phyloP scores from a whole-genome alignment of 2,797 vertebrate genomes.

The Nannoperca australis region DNA sequence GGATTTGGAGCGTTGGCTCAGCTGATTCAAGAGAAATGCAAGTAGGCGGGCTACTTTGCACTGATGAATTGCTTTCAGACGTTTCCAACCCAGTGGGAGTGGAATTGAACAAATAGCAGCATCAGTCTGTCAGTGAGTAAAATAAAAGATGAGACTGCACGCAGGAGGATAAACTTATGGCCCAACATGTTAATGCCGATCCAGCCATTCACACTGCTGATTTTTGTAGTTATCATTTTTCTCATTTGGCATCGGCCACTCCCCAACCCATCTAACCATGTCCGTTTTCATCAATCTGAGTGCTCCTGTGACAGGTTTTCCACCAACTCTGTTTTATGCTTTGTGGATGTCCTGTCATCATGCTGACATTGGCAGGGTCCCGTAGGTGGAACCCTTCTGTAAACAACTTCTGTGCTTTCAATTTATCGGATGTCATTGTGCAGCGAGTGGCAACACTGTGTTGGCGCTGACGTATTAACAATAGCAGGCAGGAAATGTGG shows the following conservation, averaged over 20 bases:
- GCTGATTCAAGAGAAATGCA: conserved; percentile 54
- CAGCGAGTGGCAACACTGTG: conserved; percentile 13
- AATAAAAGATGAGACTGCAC: conserved; percentile 38
- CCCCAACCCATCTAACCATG: conserved; percentile 48
- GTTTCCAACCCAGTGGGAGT: conserved; percentile 46
- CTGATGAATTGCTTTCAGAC: conserved; percentile 58
- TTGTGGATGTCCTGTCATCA: conserved; percentile 60
- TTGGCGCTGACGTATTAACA: conserved; percentile 37
- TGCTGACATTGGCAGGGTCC: conserved; percentile 46
- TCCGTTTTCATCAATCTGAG: conserved; percentile 59
- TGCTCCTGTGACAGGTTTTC: conserved; percentile 52
- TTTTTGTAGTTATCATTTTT: conserved; percentile 52
- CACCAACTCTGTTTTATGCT: conserved; percentile 50
- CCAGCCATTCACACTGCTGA: conserved; percentile 12
- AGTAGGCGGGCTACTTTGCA: conserved; percentile 39
- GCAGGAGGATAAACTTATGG: conserved; percentile 21
- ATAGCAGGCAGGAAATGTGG: conserved; percentile 18
- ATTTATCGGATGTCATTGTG: conserved; percentile 44
- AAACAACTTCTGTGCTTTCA: conserved; percentile 48
- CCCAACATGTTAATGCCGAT: conserved; percentile 31
- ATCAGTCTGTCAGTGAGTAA: conserved; percentile 48
- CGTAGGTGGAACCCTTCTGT: conserved; percentile 31
- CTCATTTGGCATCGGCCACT: conserved; percentile 49
- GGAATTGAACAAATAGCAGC: conserved; percentile 46
- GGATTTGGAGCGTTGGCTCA: conserved; percentile 40